Conservation (phyloP, 1,140 invertebrate species). For the Dufourea novaeangliae region DNA sequence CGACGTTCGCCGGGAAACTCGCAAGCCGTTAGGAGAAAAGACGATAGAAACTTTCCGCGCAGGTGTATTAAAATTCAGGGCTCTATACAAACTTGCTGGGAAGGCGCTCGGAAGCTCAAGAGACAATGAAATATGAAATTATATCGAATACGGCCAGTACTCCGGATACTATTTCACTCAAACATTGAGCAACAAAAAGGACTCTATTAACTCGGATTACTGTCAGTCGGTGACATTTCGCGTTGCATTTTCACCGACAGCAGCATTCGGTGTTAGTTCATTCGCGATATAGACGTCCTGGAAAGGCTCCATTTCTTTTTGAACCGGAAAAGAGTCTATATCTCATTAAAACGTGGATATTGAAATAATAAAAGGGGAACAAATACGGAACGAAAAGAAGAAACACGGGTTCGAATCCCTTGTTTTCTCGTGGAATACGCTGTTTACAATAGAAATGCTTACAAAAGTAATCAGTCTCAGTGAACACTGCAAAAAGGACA, state of each 20-base stretch:
- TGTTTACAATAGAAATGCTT: too few species aligned
- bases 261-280: background rate
- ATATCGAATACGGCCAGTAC: conserved; percentile 46
- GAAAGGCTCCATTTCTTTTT: background rate
- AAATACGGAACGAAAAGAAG: too few species aligned
- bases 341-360: too few species aligned
- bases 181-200: background rate
- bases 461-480: too few species aligned
- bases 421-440: too few species aligned
- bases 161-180: conserved; percentile 12
- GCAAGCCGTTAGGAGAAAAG: conserved; percentile 5
- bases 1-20: background rate
- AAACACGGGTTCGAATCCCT: too few species aligned
- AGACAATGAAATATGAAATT: conserved; percentile 63
- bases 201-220: background rate
- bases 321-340: background rate
- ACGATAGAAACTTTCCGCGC: conserved; percentile 24
- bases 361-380: too few species aligned
- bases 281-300: background rate
- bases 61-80: conserved; percentile 48
- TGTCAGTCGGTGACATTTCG: background rate
- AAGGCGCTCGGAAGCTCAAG: conserved; percentile 1
- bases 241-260: background rate
- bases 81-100: conserved; percentile 21
- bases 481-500: too few species aligned